Evolutionary conservation across 2,888 invertebrate genomes (phyloP).

Genomic region (Coleophora flavipennella): DNA sequence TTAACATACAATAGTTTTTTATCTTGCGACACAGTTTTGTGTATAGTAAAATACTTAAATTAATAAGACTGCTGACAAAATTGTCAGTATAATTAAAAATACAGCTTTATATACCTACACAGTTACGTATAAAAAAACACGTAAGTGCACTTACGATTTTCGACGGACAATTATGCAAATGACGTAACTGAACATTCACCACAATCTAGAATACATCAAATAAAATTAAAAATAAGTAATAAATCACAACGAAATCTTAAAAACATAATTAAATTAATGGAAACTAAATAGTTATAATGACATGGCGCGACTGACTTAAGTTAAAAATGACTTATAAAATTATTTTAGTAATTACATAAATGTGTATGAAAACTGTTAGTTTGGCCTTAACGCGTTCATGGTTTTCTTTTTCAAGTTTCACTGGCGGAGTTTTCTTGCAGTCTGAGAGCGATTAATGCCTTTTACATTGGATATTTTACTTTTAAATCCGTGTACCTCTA

Average conservation of each 20-base stretch:
- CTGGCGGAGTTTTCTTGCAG: not conserved
- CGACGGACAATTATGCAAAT: slow-evolving; percentile 14
- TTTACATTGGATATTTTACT: slow-evolving; percentile 4
- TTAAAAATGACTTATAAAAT: slow-evolving; percentile 39
- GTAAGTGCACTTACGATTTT: slow-evolving; percentile 1
- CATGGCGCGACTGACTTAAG: slow-evolving; percentile 67
- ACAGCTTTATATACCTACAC: too few relatives aligned
- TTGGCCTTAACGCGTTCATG: slow-evolving; percentile 32
- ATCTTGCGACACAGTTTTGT: too few relatives aligned
- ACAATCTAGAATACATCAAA: slow-evolving; percentile 12
- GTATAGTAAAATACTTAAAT: too few relatives aligned
- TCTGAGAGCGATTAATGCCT: slow-evolving; percentile 1
- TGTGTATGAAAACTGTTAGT: slow-evolving; percentile 29
- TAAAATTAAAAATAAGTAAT: slow-evolving; percentile 4
- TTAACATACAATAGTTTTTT: slow-evolving; percentile 16
- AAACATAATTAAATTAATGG: slow-evolving; percentile 35
- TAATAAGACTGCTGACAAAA: too few relatives aligned
- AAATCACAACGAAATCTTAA: slow-evolving; percentile 31
- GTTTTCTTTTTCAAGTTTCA: too few relatives aligned
- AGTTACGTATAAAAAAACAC: not conserved
- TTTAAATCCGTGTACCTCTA: too few relatives aligned
- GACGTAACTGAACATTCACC: slow-evolving; percentile 26
- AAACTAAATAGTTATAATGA: slow-evolving; percentile 26
- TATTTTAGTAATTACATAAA: slow-evolving; percentile 25
- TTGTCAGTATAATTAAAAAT: not conserved